phyloP scores from a whole-genome alignment of 2,113 vertebrate species.

The Melozone crissalis region DNA sequence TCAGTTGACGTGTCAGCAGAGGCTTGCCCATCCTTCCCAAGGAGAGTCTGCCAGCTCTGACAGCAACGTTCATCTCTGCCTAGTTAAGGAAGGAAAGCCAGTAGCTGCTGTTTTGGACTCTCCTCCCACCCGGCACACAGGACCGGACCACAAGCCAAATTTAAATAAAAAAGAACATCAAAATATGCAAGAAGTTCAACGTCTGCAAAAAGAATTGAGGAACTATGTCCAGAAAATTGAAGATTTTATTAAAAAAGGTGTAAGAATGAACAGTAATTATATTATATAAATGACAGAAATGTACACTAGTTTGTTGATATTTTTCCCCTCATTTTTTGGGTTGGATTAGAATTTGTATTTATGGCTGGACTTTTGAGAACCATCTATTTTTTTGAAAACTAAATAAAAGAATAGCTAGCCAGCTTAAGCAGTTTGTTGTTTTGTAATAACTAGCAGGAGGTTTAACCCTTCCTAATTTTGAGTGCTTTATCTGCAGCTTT shows the following conservation, averaged over 20 bases:
- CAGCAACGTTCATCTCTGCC: constrained; percentile 58
- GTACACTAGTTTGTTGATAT: not conserved
- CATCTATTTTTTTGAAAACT: not conserved
- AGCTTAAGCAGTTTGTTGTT: not conserved
- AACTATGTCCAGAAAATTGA: constrained; percentile 87
- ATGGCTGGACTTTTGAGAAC: not conserved
- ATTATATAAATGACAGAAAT: not conserved
- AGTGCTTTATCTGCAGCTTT: not conserved
- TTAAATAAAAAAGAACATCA: constrained; percentile 35
- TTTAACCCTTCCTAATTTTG: not conserved
- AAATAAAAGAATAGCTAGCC: not conserved
- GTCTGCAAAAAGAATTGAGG: constrained; percentile 82
- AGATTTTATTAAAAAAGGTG: constrained; percentile 83
- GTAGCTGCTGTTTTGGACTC: constrained; percentile 27
- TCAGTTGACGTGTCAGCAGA: not conserved
- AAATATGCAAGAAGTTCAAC: constrained; percentile 72
- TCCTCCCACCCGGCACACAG: constrained; percentile 70
- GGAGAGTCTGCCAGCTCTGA: constrained; percentile 46
- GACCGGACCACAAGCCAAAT: not conserved
- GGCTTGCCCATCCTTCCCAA: constrained; percentile 9
- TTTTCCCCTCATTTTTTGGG: not conserved
- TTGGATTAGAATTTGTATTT: not conserved
- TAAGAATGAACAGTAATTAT: not conserved
- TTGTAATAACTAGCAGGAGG: not conserved
- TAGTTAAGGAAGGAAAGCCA: constrained; percentile 29